Evolutionary conservation across 1,140 invertebrate genomes (phyloP).

Genomic region (Carposina sasakii): DNA sequence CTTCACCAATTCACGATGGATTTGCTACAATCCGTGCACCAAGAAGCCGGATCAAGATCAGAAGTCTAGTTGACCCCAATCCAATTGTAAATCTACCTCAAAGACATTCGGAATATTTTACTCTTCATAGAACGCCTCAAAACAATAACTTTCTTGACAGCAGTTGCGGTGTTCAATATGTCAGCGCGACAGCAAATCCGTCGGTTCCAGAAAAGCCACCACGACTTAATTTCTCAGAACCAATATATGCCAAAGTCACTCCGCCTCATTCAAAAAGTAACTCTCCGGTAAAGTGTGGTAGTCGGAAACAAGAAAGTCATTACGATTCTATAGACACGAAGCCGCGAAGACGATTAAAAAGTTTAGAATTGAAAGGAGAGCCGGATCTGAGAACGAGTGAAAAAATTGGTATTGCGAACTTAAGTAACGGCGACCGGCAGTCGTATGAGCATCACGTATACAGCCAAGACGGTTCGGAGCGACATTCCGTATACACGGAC

Average conservation of each 20-base stretch:
- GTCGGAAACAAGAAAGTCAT: conserved; percentile 52
- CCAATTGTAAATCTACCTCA: conserved; percentile 52
- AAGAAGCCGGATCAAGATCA: conserved; percentile 70
- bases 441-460: conserved; percentile 44
- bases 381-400: conserved; percentile 39
- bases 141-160: conserved; percentile 64
- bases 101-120: conserved; percentile 70
- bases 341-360: conserved; percentile 54
- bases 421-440: conserved; percentile 57
- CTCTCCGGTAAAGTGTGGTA: conserved; percentile 54
- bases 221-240: conserved; percentile 59
- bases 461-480: conserved; percentile 53
- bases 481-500: conserved; percentile 62
- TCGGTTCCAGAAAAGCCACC: conserved; percentile 41
- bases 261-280: conserved; percentile 51
- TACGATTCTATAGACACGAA: conserved; percentile 71
- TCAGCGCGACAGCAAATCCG: conserved; percentile 37
- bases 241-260: conserved; percentile 68
- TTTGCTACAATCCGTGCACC: conserved; percentile 84
- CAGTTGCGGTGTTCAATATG: conserved; percentile 59
- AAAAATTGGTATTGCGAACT: conserved; percentile 43
- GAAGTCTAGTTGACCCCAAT: conserved; percentile 66
- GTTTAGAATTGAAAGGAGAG: conserved; percentile 48
- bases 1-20: conserved; percentile 82
- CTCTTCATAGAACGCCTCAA: conserved; percentile 60